Conservation (phyloP, 2,113 vertebrate genomes). For the Austrofundulus limnaeus region DNA sequence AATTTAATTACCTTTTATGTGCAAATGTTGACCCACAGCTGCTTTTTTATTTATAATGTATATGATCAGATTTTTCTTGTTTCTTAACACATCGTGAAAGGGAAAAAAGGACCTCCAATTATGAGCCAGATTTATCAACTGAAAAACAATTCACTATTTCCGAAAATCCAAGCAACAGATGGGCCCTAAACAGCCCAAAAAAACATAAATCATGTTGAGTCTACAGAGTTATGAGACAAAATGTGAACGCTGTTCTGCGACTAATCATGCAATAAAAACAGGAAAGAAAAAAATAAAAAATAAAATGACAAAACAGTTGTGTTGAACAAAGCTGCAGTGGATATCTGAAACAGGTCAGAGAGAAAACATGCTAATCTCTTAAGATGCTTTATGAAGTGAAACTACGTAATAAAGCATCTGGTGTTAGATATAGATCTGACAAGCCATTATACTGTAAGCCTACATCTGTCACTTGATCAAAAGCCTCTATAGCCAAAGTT, state of each 20-base stretch:
- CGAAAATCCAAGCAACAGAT: constrained; percentile 12
- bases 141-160: constrained; percentile 34
- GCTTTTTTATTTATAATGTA: constrained; percentile 9
- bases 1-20: constrained; percentile 29
- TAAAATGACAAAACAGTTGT: constrained; percentile 1
- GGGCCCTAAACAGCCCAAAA: not conserved
- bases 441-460: constrained; percentile 2
- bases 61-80: not conserved
- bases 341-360: constrained; percentile 1
- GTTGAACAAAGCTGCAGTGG: not conserved
- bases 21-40: constrained; percentile 7
- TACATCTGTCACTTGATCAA: constrained; percentile 17
- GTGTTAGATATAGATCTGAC: constrained; percentile 33
- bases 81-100: constrained; percentile 3
- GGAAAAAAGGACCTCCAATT: constrained; percentile 6
- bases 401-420: constrained; percentile 16
- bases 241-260: constrained; percentile 15
- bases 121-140: constrained; percentile 29
- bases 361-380: constrained; percentile 4
- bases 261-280: not conserved
- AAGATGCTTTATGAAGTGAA: constrained; percentile 14
- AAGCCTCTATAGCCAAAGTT: constrained; percentile 13
- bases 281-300: constrained; percentile 4
- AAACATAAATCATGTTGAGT: constrained; percentile 31
- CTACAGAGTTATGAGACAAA: constrained; percentile 2